Evolutionary conservation across 1,140 invertebrate species (phyloP).

Genomic region (Frieseomelitta varia): DNA sequence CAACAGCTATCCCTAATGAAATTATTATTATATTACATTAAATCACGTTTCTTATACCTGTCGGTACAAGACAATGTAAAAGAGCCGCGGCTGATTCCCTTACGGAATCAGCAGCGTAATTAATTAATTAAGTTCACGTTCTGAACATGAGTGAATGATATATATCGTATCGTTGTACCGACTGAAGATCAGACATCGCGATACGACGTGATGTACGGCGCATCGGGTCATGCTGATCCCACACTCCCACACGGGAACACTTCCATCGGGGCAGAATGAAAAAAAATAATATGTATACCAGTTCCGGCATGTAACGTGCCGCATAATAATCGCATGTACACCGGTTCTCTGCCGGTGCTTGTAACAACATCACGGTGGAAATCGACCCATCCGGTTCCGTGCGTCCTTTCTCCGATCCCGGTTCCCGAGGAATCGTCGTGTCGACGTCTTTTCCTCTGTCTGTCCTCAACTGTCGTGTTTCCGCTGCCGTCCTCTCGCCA

Average conservation of each 20-base stretch:
- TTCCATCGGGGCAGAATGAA: constrained; percentile 28
- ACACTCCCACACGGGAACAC: constrained; percentile 51
- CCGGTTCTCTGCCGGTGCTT: constrained; percentile 43
- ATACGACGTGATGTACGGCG: constrained; percentile 41
- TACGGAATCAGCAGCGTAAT: background rate
- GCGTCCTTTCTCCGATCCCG: background rate
- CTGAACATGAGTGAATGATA: constrained; percentile 20
- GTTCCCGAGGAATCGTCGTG: constrained; percentile 29
- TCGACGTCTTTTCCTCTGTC: constrained; percentile 15
- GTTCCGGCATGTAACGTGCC: constrained; percentile 42
- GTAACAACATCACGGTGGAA: constrained; percentile 46
- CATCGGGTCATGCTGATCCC: constrained; percentile 63
- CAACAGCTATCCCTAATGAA: background rate
- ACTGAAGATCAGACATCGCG: constrained; percentile 8
- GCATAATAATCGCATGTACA: constrained; percentile 48
- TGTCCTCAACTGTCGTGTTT: constrained; percentile 26
- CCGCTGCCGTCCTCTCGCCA: too few relatives aligned
- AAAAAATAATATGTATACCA: constrained; percentile 37
- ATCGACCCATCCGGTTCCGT: constrained; percentile 7
- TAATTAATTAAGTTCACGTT: constrained; percentile 19
- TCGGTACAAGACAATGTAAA: too few relatives aligned
- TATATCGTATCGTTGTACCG: constrained; percentile 16
- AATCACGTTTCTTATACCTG: background rate
- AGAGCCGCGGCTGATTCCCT: background rate
- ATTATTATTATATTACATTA: background rate